Conservation (phyloP, 2,797 vertebrate species). For the Amblyopsis hoosieri region DNA sequence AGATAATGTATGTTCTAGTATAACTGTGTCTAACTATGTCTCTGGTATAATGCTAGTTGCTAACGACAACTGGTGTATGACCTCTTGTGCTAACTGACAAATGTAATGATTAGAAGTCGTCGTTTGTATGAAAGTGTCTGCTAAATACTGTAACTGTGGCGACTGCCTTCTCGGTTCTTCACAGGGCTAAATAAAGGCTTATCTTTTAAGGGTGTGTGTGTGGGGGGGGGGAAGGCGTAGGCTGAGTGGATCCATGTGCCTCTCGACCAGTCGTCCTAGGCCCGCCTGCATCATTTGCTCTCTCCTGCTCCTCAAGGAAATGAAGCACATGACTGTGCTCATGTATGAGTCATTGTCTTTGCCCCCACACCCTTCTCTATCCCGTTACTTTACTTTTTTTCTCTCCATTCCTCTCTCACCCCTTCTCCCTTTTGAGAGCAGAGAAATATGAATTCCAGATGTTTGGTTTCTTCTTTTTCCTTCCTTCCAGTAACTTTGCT, state of each 20-base stretch:
- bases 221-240: constrained; percentile 25
- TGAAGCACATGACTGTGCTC: constrained; percentile 77
- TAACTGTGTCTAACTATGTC: no score
- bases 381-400: constrained; percentile 26
- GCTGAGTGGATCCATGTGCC: constrained; percentile 12
- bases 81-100: no score
- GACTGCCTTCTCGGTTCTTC: no score
- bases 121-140: no score
- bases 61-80: no score
- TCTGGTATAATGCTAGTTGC: no score
- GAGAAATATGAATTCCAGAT: constrained; percentile 58
- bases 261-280: constrained; percentile 15
- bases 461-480: constrained; percentile 26
- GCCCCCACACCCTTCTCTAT: constrained; percentile 28
- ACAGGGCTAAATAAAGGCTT: no score
- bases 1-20: no score
- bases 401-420: constrained; percentile 27
- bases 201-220: no score
- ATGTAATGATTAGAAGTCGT: no score
- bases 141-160: background rate
- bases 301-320: constrained; percentile 72
- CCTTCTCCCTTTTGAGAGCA: constrained; percentile 21
- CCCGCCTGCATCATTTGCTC: constrained; percentile 29
- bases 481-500: background rate
- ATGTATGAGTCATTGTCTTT: constrained; percentile 80